These are phyloP conservation scores for Leucophenga montana DNA, from an alignment of 2,888 invertebrate species.

Conservation along the genomic window DNA sequence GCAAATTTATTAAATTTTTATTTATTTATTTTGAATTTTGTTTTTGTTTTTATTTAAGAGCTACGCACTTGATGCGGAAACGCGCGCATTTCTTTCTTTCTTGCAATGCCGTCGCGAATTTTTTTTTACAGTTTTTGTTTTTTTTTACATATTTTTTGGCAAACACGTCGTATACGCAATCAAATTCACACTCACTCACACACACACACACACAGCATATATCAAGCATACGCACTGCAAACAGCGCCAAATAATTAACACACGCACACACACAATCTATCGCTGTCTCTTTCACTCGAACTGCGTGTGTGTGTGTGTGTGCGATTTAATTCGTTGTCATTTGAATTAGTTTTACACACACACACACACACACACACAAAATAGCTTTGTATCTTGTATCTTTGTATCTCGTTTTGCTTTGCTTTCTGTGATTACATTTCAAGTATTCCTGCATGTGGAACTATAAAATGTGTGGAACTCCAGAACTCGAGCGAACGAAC, in stretches of 20 bases:
- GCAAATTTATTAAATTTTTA: not conserved
- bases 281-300: not conserved
- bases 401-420: conserved; percentile 1
- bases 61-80: conserved; percentile 49
- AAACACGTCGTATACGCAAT: conserved; percentile 52
- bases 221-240: conserved; percentile 33
- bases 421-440: conserved; percentile 23
- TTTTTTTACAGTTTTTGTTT: not conserved
- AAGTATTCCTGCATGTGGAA: conserved; percentile 14
- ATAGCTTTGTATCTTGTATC: not conserved
- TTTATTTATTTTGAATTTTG: not conserved
- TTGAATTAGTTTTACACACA: not conserved
- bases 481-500: too few relatives aligned
- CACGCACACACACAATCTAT: conserved; percentile 20
- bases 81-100: conserved; percentile 41
- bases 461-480: not conserved
- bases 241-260: conserved; percentile 37
- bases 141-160: conserved; percentile 9
- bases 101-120: conserved; percentile 38
- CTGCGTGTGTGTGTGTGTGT: conserved; percentile 4
- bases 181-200: not conserved
- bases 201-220: not conserved
- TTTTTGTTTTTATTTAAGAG: not conserved
- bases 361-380: too few relatives aligned
- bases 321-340: not conserved